Percentiles rank a stretch among this genome's conserved stretches.
Conservation (phyloP, 2,797 vertebrate species). For the Galago senegalensis region DNA sequence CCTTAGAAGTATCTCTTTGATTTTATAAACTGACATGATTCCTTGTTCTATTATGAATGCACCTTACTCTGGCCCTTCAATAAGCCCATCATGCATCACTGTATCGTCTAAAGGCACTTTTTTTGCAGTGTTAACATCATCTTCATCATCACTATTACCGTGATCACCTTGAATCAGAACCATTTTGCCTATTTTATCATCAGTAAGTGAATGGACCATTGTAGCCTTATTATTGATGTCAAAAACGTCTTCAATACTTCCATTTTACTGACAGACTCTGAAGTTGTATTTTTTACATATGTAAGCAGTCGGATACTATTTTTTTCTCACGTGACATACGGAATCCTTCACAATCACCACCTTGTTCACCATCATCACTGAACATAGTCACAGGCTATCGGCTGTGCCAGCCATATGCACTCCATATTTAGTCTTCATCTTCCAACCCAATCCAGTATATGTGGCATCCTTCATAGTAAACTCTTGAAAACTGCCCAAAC, state of each 20-base stretch:
- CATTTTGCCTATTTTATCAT: background rate
- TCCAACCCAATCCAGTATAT: background rate
- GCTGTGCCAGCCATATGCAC: background rate
- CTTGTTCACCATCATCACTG: background rate
- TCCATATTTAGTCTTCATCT: background rate
- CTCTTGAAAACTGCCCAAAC: background rate
- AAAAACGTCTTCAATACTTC: background rate
- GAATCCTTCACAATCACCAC: background rate
- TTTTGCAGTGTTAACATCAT: background rate
- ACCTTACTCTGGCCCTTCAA: background rate
- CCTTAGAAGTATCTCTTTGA: slow-evolving; percentile 8
- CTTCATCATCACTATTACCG: background rate
- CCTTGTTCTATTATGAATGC: background rate
- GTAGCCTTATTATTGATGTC: background rate
- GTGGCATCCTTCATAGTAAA: background rate
- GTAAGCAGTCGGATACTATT: background rate
- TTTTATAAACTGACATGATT: background rate
- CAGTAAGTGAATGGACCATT: background rate
- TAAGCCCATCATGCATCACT: background rate
- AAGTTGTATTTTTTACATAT: background rate
- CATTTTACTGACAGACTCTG: background rate
- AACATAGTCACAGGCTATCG: background rate
- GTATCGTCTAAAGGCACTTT: background rate
- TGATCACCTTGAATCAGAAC: background rate
- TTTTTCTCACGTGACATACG: background rate